phyloP scores from a whole-genome alignment of 1,140 invertebrate genomes.

The Prorops nasuta region DNA sequence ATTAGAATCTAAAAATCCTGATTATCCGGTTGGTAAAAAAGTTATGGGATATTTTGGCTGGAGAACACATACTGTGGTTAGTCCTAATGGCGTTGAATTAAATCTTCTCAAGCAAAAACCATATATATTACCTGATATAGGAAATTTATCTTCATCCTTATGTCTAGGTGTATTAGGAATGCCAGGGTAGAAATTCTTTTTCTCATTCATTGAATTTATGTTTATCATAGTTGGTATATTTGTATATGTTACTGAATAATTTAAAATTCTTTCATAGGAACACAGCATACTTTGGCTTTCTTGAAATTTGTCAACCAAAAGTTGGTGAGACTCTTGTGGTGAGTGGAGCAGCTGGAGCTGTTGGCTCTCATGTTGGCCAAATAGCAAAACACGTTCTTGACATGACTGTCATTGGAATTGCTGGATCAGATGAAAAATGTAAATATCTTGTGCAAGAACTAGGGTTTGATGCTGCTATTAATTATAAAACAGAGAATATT shows the following conservation, averaged over 20 bases:
- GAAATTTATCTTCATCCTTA: constrained; percentile 60
- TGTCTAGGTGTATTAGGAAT: constrained; percentile 64
- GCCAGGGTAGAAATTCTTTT: constrained; percentile 58
- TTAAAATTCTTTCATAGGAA: constrained; percentile 58
- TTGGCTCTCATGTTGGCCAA: constrained; percentile 71
- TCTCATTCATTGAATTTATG: not conserved
- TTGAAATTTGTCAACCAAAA: constrained; percentile 69
- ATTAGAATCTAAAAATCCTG: constrained; percentile 62
- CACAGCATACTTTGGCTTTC: constrained; percentile 72
- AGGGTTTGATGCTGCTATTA: constrained; percentile 68
- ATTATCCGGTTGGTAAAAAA: constrained; percentile 62
- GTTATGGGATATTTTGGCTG: constrained; percentile 64
- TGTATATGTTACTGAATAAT: not conserved
- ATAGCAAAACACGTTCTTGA: constrained; percentile 67
- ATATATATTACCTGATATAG: constrained; percentile 57
- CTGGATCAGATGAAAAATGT: constrained; percentile 69
- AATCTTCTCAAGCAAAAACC: constrained; percentile 16
- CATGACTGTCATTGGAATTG: constrained; percentile 70
- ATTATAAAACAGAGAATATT: constrained; percentile 68
- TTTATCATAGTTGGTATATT: constrained; percentile 3
- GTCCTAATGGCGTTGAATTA: constrained; percentile 15
- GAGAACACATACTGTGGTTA: constrained; percentile 54
- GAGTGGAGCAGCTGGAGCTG: constrained; percentile 65
- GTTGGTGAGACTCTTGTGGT: constrained; percentile 68
- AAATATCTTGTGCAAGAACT: constrained; percentile 66